A percentile compares a stretch with the other conserved stretches of the same genome.
These are phyloP conservation scores for Hexactinellida sp. DNA, from an alignment of 37 sponge, comb jelly and placozoan species.

Conservation along the genomic window DNA sequence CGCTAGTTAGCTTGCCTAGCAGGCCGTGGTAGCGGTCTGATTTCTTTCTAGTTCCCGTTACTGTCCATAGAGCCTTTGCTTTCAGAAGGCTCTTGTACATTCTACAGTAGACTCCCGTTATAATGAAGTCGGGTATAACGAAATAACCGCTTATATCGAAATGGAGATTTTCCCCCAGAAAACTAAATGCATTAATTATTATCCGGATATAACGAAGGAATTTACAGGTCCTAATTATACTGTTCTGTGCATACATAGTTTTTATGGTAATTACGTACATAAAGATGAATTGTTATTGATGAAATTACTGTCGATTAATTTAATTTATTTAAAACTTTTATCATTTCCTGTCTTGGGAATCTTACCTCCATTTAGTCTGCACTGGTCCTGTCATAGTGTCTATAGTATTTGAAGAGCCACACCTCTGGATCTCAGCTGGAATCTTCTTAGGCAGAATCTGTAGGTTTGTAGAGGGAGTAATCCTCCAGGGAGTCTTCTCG, in stretches of 20 bases:
- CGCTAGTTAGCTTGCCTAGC: not conserved
- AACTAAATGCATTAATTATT: too few relatives aligned
- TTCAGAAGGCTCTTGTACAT: not conserved
- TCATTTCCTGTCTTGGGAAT: too few relatives aligned
- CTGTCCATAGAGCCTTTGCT: not conserved
- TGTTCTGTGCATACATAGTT: too few relatives aligned
- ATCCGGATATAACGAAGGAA: too few relatives aligned
- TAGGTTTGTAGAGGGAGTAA: slow-evolving; percentile 22
- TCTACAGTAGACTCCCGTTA: not conserved
- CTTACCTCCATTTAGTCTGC: slow-evolving; percentile 53
- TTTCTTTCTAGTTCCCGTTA: not conserved
- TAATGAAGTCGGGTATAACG: too few relatives aligned
- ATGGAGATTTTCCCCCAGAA: too few relatives aligned
- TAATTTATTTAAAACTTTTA: too few relatives aligned
- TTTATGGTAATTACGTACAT: too few relatives aligned
- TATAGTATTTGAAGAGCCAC: slow-evolving; percentile 38
- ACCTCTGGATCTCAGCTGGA: slow-evolving; percentile 31
- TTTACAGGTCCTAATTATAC: too few relatives aligned
- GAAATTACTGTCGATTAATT: too few relatives aligned
- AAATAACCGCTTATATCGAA: not conserved
- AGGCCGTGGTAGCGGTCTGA: not conserved
- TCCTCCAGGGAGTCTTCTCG: slow-evolving; percentile 36
- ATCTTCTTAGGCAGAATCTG: slow-evolving; percentile 26
- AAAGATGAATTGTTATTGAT: too few relatives aligned
- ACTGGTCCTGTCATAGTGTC: slow-evolving; percentile 41